phyloP scores from a whole-genome alignment of 2,113 vertebrate species.

The Myotis davidii region DNA sequence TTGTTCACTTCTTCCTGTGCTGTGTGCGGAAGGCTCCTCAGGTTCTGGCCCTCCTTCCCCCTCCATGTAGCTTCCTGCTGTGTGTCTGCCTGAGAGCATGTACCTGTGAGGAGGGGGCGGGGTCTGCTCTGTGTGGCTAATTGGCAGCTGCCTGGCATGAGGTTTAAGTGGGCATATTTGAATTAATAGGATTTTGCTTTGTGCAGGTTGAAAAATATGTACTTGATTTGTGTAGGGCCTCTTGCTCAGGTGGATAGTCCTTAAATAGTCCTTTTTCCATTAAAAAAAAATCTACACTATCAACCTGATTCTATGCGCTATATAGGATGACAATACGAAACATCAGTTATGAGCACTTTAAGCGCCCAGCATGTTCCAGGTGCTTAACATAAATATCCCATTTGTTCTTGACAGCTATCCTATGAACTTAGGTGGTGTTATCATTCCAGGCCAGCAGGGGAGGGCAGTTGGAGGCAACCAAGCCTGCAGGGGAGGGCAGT shows the following conservation, averaged over 20 bases:
- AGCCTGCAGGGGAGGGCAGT: too few species aligned
- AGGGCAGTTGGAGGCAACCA: too few species aligned
- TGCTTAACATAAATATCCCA: neutral
- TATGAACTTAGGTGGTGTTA: neutral
- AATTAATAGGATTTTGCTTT: conserved; percentile 28
- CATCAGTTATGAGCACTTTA: neutral
- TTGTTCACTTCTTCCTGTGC: neutral
- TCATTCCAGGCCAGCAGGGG: neutral
- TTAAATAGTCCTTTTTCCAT: neutral
- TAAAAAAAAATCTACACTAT: neutral
- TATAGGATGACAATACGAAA: neutral
- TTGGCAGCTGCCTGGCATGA: neutral
- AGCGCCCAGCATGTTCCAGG: neutral
- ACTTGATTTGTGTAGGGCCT: neutral
- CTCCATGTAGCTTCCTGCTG: neutral
- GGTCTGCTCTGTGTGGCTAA: neutral
- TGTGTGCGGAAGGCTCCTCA: neutral
- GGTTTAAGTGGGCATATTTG: neutral
- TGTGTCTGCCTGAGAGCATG: neutral
- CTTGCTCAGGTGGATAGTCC: neutral
- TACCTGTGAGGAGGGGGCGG: neutral
- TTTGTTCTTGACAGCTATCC: neutral
- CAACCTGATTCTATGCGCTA: neutral
- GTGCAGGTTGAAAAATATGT: neutral
- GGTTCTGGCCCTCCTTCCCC: neutral